These are phyloP conservation scores for Pyrochroa serraticornis DNA, from an alignment of 2,888 invertebrate species.

Conservation along the genomic window DNA sequence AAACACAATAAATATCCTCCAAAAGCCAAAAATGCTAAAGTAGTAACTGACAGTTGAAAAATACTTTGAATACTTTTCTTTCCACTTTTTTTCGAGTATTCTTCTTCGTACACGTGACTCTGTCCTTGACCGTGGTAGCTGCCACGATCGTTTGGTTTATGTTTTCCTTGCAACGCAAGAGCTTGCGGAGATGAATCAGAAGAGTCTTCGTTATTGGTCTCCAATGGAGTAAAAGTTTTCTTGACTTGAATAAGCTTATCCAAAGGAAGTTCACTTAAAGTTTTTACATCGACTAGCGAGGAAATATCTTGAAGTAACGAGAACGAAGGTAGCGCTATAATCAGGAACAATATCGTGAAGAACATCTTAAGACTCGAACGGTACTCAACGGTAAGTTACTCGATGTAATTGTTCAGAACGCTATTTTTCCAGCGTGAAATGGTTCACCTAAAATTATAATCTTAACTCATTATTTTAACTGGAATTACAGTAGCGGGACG, in stretches of 20 bases:
- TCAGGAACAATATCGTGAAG: not conserved
- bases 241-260: slow-evolving; percentile 71
- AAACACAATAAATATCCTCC: slow-evolving; percentile 82
- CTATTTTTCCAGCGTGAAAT: too few species aligned
- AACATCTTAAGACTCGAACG: slow-evolving; percentile 6
- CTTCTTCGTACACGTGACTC: slow-evolving; percentile 33
- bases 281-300: slow-evolving; percentile 55
- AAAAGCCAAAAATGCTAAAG: slow-evolving; percentile 81
- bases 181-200: slow-evolving; percentile 42
- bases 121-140: slow-evolving; percentile 33
- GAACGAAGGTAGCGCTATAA: not conserved
- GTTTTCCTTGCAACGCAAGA: slow-evolving; percentile 43
- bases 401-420: too few species aligned
- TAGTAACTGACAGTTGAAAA: slow-evolving; percentile 79
- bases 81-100: slow-evolving; percentile 59
- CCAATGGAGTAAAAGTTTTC: slow-evolving; percentile 53
- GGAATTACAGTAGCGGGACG: too few species aligned
- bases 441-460: too few species aligned
- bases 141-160: slow-evolving; percentile 45
- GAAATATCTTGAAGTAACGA: slow-evolving; percentile 45
- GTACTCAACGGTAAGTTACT: too few species aligned
- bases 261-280: slow-evolving; percentile 72
- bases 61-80: slow-evolving; percentile 66
- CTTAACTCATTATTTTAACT: too few species aligned
- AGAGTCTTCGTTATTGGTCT: slow-evolving; percentile 16